phyloP scores from a whole-genome alignment of 2,797 vertebrate species.

The Hylomyscus alleni region DNA sequence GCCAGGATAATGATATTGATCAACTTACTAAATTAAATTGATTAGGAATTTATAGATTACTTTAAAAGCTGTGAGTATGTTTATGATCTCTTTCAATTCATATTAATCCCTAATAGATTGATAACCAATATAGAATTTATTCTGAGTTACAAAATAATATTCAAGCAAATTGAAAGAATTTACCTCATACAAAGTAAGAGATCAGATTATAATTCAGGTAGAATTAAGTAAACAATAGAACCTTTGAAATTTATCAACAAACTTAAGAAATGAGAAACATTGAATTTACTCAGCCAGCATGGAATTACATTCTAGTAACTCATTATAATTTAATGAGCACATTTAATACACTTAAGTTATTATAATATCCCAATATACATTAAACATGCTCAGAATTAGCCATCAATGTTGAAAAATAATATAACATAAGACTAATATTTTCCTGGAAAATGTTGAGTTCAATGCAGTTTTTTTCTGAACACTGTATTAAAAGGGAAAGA shows the following conservation, averaged over 20 bases:
- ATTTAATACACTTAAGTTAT: background rate
- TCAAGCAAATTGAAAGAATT: constrained; percentile 9
- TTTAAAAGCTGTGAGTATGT: background rate
- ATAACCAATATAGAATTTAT: background rate
- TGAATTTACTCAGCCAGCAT: background rate
- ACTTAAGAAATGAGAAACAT: background rate
- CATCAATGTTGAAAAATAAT: background rate
- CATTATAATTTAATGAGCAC: background rate
- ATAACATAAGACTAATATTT: background rate
- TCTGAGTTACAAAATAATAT: background rate
- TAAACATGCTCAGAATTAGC: background rate
- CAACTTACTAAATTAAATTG: background rate
- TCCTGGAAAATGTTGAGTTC: background rate
- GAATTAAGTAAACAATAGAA: background rate
- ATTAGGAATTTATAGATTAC: background rate
- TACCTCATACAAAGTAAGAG: background rate
- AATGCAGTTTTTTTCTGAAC: background rate
- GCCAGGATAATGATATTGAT: background rate
- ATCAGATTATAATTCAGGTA: background rate
- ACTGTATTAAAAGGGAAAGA: background rate
- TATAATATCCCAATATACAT: background rate
- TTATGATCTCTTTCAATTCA: background rate
- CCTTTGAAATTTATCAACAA: background rate
- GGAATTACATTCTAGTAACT: background rate
- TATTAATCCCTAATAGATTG: background rate